Base-by-base conservation (phyloP, 2,113 vertebrate genomes). In the Phylloscopus whistleri region DNA sequence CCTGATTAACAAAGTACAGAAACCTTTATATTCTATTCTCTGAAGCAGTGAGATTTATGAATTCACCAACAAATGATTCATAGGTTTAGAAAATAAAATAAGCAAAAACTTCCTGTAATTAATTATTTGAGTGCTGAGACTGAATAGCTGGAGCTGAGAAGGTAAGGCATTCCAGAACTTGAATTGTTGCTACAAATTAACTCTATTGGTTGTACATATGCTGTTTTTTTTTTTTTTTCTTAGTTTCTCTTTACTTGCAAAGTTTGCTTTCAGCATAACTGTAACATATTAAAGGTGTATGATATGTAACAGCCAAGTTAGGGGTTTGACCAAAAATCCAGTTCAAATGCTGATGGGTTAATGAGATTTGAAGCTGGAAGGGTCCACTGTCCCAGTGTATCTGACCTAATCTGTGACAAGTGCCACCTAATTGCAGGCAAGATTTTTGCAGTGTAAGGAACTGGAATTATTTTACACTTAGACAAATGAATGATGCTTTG, bases 81-180 rank as follows among this genome's bases (percentile, higher is more conserved):
- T 86, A 86, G 52, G 23, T 77, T 81, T 75, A 68, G 84, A 85
- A 92, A 80, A 68, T 78, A 95, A 95, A 83, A 64, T 89, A 96
- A 92, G 53, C 90, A 94, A 95, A 93, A 95, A 84, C 73, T 95
- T 96, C 90, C 83, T 93, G 58, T 75, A 77, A 90, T 96, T 94
- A 86, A 95, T 97, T 95, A 86, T 35, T 86, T 31, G 63, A 88
- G 21, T 78, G 16, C 92, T 77, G 75, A 93, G 79, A 30, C 37
- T 30, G 68, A 88, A 69, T 84, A 88, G 37, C 52, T 88, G 82
- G 23, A 1, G 2, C 41, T 74, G 18, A 60, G 63, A 73, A 90
- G 52, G 43, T 52, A 95, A 39, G 13, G 70, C 60, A 84, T 84
- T 80, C 67, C 78, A 89, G 73, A 86, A 48, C 49, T 44, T 0